Conservation (phyloP, 2,888 invertebrate species). For the Ormyrus thymus region DNA sequence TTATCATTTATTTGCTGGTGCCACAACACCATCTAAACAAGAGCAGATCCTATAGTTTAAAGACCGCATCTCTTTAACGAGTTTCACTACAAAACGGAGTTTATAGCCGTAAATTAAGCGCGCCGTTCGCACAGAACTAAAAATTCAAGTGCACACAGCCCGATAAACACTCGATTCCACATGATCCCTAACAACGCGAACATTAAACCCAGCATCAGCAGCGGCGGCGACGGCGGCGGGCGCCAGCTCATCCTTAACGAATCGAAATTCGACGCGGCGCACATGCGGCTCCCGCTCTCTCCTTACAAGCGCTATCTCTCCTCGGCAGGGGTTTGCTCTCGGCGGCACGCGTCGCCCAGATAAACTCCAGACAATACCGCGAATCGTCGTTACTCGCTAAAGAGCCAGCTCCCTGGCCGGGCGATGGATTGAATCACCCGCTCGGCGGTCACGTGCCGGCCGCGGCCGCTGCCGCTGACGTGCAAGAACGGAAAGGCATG, state of each 20-base stretch:
- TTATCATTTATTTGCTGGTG: no score
- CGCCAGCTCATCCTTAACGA: constrained; percentile 7
- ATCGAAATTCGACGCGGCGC: constrained; percentile 51
- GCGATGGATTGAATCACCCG: constrained; percentile 41
- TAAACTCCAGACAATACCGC: constrained; percentile 54
- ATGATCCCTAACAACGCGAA: no score
- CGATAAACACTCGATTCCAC: no score
- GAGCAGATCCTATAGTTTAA: no score
- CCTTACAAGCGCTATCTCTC: not conserved
- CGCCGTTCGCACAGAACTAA: no score
- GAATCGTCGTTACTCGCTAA: constrained; percentile 50
- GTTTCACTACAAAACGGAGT: no score
- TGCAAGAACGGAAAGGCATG: not conserved
- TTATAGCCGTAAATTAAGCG: no score
- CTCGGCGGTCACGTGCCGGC: constrained; percentile 6
- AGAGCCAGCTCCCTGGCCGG: not conserved
- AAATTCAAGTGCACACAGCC: no score
- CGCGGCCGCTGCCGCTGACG: constrained; percentile 12
- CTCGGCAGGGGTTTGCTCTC: not conserved
- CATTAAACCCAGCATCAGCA: no score
- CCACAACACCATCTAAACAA: no score
- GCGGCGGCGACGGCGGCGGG: no score
- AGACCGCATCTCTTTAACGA: no score
- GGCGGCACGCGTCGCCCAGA: constrained; percentile 53
- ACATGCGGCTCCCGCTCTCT: constrained; percentile 10